Conservation (phyloP, 2,113 vertebrate genomes). For the Pedetes capensis region DNA sequence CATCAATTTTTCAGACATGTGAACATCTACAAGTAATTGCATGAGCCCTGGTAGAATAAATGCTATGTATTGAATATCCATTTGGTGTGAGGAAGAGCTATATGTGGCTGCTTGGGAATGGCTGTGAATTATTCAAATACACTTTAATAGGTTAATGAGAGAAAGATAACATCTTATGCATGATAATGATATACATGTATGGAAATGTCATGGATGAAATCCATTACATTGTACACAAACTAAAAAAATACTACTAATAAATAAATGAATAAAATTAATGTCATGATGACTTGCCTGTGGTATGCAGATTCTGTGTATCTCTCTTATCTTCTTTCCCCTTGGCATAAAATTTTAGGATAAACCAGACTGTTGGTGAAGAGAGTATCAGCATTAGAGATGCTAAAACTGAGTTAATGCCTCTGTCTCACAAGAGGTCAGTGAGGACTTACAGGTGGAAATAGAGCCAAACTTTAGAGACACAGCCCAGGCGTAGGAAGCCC, state of each 20-base stretch:
- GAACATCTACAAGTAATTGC: not conserved
- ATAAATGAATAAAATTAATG: too few relatives aligned
- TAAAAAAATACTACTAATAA: too few relatives aligned
- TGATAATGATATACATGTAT: too few relatives aligned
- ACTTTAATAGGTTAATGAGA: not conserved
- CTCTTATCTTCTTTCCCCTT: not conserved
- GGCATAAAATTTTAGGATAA: slow-evolving; percentile 15
- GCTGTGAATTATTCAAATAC: not conserved
- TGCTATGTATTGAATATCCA: not conserved
- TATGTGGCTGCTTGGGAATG: not conserved
- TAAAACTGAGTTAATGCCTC: not conserved
- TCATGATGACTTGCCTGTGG: too few relatives aligned
- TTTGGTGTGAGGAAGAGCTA: not conserved
- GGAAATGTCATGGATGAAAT: too few relatives aligned
- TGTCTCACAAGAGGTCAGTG: slow-evolving; percentile 7
- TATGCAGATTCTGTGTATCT: not conserved
- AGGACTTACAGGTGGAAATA: not conserved
- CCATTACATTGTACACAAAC: too few relatives aligned
- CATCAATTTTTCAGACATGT: not conserved
- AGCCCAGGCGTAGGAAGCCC: not conserved
- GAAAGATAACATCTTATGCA: too few relatives aligned
- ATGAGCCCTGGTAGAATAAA: not conserved
- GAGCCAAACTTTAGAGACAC: not conserved
- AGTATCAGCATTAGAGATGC: not conserved
- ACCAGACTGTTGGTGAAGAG: not conserved